These are phyloP conservation scores for Salvator merianae DNA, from an alignment of 2,113 vertebrate genomes.

Conservation along the genomic window DNA sequence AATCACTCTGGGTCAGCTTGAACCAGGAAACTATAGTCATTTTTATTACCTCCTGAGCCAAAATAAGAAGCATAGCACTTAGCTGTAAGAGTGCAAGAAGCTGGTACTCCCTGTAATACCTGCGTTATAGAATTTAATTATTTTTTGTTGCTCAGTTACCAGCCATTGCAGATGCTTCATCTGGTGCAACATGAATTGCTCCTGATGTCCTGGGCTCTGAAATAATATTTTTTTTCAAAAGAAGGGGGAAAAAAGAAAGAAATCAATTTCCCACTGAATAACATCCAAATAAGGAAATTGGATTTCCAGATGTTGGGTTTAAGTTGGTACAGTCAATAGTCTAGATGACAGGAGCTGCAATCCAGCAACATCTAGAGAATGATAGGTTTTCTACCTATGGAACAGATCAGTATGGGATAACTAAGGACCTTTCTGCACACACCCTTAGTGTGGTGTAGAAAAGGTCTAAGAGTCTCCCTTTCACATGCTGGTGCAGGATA, in stretches of 20 bases:
- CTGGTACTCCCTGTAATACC: slow-evolving; percentile 42
- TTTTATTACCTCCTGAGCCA: neutral
- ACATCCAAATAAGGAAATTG: neutral
- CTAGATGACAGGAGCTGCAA: no score
- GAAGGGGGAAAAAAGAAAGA: neutral
- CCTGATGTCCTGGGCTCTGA: slow-evolving; percentile 40
- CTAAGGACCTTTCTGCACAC: no score
- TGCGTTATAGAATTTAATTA: slow-evolving; percentile 63
- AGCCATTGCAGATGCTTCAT: slow-evolving; percentile 68
- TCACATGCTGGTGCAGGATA: no score
- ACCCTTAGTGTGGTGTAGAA: no score
- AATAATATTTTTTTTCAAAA: slow-evolving; percentile 21
- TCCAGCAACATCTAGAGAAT: no score
- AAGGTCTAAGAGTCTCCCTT: no score
- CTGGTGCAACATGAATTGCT: slow-evolving; percentile 57
- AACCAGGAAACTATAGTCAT: neutral
- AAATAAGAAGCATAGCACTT: neutral
- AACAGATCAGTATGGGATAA: no score
- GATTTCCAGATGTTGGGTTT: neutral
- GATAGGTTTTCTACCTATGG: no score
- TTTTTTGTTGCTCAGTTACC: slow-evolving; percentile 69
- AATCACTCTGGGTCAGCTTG: neutral
- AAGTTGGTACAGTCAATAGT: no score
- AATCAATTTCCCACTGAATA: no score
- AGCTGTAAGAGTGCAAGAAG: neutral